These are phyloP conservation scores for Eucidaris tribuloides DNA, from an alignment of 35 echinoderm and acorn worm genomes.

Conservation along the genomic window DNA sequence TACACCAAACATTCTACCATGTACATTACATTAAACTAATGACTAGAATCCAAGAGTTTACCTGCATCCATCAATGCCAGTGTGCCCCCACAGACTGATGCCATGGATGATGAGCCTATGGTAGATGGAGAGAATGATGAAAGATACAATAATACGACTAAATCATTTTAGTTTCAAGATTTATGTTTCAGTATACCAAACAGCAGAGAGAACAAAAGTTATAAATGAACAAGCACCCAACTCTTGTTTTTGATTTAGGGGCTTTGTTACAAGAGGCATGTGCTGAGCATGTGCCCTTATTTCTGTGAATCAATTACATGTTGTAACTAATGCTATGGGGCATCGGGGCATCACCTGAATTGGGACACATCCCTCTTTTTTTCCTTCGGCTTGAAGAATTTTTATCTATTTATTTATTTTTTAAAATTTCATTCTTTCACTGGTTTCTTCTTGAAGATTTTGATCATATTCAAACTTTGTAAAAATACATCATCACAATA, in stretches of 20 bases:
- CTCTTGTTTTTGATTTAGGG: background rate
- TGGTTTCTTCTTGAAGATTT: too few relatives aligned
- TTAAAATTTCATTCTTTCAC: too few relatives aligned
- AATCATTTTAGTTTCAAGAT: background rate
- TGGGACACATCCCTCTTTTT: too few relatives aligned
- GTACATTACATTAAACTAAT: background rate
- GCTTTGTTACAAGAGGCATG: background rate
- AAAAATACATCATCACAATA: too few relatives aligned
- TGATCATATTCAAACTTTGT: too few relatives aligned
- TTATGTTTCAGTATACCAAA: background rate
- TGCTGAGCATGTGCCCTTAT: too few relatives aligned
- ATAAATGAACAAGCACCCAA: background rate
- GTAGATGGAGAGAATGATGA: background rate
- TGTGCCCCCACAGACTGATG: conserved; percentile 89
- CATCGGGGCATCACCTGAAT: too few relatives aligned
- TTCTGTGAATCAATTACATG: too few relatives aligned
- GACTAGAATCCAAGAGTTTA: background rate
- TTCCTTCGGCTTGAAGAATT: too few relatives aligned
- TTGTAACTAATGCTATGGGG: too few relatives aligned
- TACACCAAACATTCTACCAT: background rate
- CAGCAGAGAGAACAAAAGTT: background rate
- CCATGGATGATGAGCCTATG: conserved; percentile 93
- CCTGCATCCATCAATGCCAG: conserved; percentile 95
- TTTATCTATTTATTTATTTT: too few relatives aligned
- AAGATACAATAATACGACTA: background rate